Evolutionary conservation across 2,888 invertebrate species (phyloP).

Genomic region (Dasysyrphus albostriatus): DNA sequence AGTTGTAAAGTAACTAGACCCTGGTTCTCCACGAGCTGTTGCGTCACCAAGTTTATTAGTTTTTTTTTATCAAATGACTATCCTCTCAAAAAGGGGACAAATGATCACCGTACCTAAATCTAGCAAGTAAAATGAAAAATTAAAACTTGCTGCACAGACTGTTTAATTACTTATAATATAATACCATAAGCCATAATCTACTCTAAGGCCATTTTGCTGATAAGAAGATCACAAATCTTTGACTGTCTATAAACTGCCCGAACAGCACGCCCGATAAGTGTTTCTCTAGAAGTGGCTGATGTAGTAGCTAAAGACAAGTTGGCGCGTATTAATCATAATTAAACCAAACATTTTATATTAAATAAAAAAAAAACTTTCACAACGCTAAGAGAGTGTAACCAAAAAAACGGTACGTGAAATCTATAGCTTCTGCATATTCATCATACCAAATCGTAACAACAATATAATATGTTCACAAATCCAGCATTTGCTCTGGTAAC

Average conservation of each 20-base stretch:
- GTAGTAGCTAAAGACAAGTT: slow-evolving; percentile 44
- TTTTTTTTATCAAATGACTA: no score
- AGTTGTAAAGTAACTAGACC: no score
- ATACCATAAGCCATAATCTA: slow-evolving; percentile 49
- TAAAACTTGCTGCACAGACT: slow-evolving; percentile 22
- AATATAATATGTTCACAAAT: background rate
- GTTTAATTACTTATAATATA: slow-evolving; percentile 25
- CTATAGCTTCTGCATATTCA: background rate
- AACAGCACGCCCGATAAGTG: slow-evolving; percentile 33
- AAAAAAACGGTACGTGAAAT: slow-evolving; percentile 21
- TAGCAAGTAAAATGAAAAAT: background rate
- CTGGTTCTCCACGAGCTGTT: no score
- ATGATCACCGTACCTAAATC: no score
- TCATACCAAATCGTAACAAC: background rate
- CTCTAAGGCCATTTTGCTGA: slow-evolving; percentile 44
- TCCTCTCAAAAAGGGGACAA: no score
- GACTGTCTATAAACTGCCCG: slow-evolving; percentile 28
- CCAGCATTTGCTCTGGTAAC: background rate
- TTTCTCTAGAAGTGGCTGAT: background rate
- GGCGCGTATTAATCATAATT: slow-evolving; percentile 46
- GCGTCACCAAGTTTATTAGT: no score
- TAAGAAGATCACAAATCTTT: slow-evolving; percentile 58
- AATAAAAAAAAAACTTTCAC: background rate
- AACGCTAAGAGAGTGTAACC: background rate
- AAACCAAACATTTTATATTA: background rate